Evolutionary conservation across 2,888 invertebrate species (phyloP).

Genomic region (Agonopterix arenella): DNA sequence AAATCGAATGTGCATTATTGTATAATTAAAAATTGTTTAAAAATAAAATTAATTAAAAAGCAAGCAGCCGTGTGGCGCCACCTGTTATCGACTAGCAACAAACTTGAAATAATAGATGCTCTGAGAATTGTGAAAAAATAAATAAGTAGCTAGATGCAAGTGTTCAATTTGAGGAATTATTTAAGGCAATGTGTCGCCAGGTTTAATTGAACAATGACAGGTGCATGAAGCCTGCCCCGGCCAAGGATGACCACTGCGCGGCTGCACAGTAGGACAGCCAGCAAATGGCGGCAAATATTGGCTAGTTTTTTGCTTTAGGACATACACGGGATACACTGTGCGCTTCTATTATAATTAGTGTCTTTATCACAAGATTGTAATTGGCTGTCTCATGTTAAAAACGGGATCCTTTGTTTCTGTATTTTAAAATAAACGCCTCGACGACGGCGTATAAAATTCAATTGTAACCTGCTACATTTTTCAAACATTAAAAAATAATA

Average conservation of each 20-base stretch:
- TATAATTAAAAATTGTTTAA: constrained; percentile 16
- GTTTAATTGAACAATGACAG: constrained; percentile 67
- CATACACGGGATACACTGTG: constrained; percentile 31
- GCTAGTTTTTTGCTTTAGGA: constrained; percentile 41
- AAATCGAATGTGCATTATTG: constrained; percentile 10
- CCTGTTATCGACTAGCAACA: constrained; percentile 54
- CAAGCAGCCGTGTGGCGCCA: constrained; percentile 37
- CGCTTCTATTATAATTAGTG: constrained; percentile 60
- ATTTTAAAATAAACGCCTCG: too few relatives aligned
- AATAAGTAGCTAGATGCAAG: constrained; percentile 17
- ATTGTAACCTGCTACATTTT: too few relatives aligned
- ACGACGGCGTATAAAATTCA: too few relatives aligned
- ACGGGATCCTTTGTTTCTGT: constrained; percentile 35
- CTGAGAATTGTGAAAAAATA: constrained; percentile 11
- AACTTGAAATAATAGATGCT: constrained; percentile 18
- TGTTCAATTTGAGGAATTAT: constrained; percentile 51
- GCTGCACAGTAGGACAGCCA: constrained; percentile 37
- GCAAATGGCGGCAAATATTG: constrained; percentile 51
- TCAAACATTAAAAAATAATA: too few relatives aligned
- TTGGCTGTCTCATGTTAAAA: constrained; percentile 39
- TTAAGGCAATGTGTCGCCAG: constrained; percentile 63
- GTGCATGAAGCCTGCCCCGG: constrained; percentile 46
- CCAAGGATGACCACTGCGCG: constrained; percentile 65
- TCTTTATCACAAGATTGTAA: constrained; percentile 58
- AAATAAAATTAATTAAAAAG: constrained; percentile 12